A percentile compares a stretch with the other conserved stretches of the same genome.
phyloP scores from a whole-genome alignment of 2,888 invertebrate species.

The Tinea pellionella region DNA sequence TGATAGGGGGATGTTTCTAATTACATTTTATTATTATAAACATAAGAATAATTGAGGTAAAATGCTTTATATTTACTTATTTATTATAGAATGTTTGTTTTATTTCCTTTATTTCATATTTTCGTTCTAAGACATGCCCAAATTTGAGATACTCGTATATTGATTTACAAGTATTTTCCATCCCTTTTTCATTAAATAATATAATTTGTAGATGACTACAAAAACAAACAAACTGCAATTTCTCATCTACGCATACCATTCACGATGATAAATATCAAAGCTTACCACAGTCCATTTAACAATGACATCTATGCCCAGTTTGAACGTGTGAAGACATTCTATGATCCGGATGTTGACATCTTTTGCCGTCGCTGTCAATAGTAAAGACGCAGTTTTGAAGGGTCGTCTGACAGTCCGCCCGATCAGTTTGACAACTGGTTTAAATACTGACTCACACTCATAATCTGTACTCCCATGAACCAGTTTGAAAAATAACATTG shows the following conservation, averaged over 20 bases:
- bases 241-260: neutral
- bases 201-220: no score
- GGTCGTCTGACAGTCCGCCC: slow-evolving; percentile 15
- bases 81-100: no score
- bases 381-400: slow-evolving; percentile 23
- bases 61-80: no score
- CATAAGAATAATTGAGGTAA: no score
- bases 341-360: slow-evolving; percentile 30
- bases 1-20: slow-evolving; percentile 22
- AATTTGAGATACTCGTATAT: no score
- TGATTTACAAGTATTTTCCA: no score
- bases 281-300: neutral
- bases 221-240: neutral
- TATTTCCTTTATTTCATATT: no score
- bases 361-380: slow-evolving; percentile 29
- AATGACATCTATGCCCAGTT: neutral
- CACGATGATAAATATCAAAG: neutral
- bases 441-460: slow-evolving; percentile 21
- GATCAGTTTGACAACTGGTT: slow-evolving; percentile 30
- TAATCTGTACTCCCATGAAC: slow-evolving; percentile 4
- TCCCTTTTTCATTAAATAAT: no score
- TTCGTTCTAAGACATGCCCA: no score
- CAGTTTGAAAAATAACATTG: neutral
- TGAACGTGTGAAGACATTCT: neutral
- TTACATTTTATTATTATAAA: neutral